phyloP scores from a whole-genome alignment of 2,113 vertebrate species.

The Perca schrenkii region DNA sequence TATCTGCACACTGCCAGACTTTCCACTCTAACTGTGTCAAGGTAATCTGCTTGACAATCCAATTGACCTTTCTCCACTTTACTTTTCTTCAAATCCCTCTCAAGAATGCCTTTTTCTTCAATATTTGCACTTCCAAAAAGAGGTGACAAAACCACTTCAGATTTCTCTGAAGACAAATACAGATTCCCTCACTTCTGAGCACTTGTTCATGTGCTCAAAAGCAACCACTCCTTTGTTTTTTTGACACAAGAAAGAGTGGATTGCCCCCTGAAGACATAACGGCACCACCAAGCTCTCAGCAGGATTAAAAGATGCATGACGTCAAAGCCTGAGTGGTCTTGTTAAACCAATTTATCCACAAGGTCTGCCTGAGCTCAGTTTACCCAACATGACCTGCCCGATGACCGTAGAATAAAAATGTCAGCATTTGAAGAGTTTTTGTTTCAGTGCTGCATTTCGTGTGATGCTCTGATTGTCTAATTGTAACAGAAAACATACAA shows the following conservation, averaged over 20 bases:
- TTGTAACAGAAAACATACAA: too few species aligned
- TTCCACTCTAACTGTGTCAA: not conserved
- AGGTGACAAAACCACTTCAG: not conserved
- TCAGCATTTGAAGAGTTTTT: too few species aligned
- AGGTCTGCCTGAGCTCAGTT: not conserved
- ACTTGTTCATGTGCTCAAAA: not conserved
- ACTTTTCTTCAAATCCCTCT: constrained; percentile 1
- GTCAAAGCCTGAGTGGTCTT: constrained; percentile 11
- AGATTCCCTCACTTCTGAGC: not conserved
- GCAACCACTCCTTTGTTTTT: not conserved
- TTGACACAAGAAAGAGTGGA: not conserved
- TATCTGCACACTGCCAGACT: accelerated
- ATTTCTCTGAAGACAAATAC: not conserved
- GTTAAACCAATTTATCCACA: constrained; percentile 9
- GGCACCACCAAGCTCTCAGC: not conserved
- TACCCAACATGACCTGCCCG: not conserved
- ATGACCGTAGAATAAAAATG: too few species aligned
- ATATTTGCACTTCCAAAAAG: not conserved
- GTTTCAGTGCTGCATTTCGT: too few species aligned
- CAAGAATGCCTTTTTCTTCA: not conserved
- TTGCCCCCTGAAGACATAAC: not conserved
- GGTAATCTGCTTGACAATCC: constrained; percentile 22
- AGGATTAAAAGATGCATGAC: constrained; percentile 34
- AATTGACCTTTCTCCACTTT: not conserved
- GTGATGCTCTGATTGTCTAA: too few species aligned